Evolutionary conservation across 2,888 invertebrate species (phyloP).

Genomic region (Heliconius ismenius): DNA sequence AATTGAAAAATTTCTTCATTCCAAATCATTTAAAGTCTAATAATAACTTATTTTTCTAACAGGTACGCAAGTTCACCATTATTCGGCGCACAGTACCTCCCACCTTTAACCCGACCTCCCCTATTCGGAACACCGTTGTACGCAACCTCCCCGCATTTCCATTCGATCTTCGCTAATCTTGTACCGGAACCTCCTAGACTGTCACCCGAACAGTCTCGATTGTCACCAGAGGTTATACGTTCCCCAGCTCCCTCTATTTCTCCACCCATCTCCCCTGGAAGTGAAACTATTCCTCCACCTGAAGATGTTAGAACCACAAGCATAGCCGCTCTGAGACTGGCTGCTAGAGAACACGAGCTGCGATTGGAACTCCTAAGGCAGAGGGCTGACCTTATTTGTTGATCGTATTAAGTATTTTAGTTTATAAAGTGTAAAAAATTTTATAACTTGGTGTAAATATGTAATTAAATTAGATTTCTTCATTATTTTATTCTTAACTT

Average conservation of each 20-base stretch:
- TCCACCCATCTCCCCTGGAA: conserved; percentile 79
- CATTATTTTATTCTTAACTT: neutral
- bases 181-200: conserved; percentile 75
- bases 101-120: conserved; percentile 67
- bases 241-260: conserved; percentile 75
- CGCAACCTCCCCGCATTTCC: conserved; percentile 86
- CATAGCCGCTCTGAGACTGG: conserved; percentile 91
- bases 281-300: conserved; percentile 73
- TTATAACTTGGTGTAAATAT: conserved; percentile 5
- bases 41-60: conserved; percentile 41
- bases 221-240: conserved; percentile 59
- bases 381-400: conserved; percentile 80
- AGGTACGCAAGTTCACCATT: conserved; percentile 74
- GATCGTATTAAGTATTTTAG: conserved; percentile 39
- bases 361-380: conserved; percentile 89
- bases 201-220: conserved; percentile 62
- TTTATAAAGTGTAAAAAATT: neutral
- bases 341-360: conserved; percentile 94
- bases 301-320: conserved; percentile 91
- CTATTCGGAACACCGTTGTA: conserved; percentile 74
- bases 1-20: neutral
- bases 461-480: neutral
- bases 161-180: conserved; percentile 91
- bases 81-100: conserved; percentile 72
- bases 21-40: neutral